These are phyloP conservation scores for Phthorimaea operculella DNA, from an alignment of 1,140 invertebrate genomes.

Conservation along the genomic window DNA sequence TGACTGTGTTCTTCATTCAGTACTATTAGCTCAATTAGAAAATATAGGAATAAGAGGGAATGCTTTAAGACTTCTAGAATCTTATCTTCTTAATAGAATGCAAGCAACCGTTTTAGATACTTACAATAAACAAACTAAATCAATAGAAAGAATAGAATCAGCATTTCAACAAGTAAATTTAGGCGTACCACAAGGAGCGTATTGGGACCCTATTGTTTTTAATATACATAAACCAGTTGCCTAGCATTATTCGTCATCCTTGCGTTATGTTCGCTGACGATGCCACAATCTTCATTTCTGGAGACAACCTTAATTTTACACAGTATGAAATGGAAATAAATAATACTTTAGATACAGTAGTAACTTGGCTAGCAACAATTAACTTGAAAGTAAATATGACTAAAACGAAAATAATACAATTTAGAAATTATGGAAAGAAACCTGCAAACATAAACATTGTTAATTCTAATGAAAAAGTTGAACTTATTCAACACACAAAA, in stretches of 20 bases:
- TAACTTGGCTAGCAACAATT: not conserved
- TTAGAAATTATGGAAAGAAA: not conserved
- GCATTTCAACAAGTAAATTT: not conserved
- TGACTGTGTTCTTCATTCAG: not conserved
- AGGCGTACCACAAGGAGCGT: constrained; percentile 1
- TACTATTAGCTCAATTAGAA: constrained; percentile 2
- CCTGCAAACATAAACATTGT: not conserved
- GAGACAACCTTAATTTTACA: not conserved
- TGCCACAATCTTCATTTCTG: not conserved
- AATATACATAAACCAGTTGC: constrained; percentile 9
- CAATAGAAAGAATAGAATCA: not conserved
- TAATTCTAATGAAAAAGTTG: not conserved
- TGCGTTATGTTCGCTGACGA: constrained; percentile 10
- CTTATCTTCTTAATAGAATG: not conserved
- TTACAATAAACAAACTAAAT: constrained; percentile 3
- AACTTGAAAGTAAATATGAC: not conserved
- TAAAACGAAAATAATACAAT: constrained; percentile 5
- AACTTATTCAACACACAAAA: not conserved
- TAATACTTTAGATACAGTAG: not conserved
- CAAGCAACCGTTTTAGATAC: not conserved
- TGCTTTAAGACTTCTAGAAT: constrained; percentile 5
- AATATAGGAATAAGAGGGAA: not conserved
- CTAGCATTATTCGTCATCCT: not conserved
- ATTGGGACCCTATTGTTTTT: constrained; percentile 5
- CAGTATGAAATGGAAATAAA: not conserved